Conservation (phyloP, 2,797 vertebrate genomes). For the Naso thynnoides region DNA sequence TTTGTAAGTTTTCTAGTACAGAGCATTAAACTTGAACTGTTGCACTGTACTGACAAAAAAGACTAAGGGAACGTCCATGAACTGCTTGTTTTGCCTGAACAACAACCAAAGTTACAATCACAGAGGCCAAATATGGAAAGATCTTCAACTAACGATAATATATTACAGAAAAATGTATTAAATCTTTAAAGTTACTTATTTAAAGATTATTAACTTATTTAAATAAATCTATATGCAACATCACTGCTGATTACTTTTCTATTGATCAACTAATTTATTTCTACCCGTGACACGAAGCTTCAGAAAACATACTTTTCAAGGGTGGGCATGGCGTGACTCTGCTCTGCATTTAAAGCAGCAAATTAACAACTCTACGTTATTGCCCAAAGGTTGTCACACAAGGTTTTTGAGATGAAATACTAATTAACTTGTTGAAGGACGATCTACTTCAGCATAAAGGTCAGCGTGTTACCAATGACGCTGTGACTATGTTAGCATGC, state of each 20-base stretch:
- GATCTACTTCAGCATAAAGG: neutral
- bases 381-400: neutral
- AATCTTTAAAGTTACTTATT: neutral
- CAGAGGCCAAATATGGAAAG: too few species aligned
- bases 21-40: too few species aligned
- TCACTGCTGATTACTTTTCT: neutral
- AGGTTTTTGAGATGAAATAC: neutral
- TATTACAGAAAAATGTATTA: neutral
- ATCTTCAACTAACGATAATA: too few species aligned
- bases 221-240: too few species aligned
- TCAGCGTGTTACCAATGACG: too few species aligned
- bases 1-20: constrained; percentile 1
- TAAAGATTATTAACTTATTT: too few species aligned
- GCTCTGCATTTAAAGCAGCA: neutral
- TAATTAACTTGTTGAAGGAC: constrained; percentile 1
- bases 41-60: too few species aligned
- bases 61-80: too few species aligned
- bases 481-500: too few species aligned
- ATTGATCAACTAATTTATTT: neutral
- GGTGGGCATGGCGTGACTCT: neutral
- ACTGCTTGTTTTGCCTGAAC: neutral
- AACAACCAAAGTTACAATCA: too few species aligned
- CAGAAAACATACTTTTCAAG: neutral
- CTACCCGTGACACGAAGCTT: neutral
- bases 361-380: neutral